A percentile compares a stretch with the other conserved stretches of the same genome.
These are phyloP conservation scores for Ceuthmochares aereus DNA, from an alignment of 2,113 vertebrate species.

Conservation along the genomic window DNA sequence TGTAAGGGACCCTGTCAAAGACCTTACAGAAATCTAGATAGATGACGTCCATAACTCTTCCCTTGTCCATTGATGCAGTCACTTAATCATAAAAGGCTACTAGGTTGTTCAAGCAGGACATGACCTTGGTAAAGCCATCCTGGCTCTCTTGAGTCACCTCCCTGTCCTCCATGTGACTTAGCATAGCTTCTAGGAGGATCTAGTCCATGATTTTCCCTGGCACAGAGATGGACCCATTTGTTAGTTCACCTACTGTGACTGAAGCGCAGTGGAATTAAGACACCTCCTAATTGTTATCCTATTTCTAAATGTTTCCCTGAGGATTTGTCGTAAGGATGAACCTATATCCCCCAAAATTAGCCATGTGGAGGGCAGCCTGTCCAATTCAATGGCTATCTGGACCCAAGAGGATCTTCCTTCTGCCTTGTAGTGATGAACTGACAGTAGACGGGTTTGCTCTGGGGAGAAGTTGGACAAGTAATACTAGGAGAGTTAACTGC, in stretches of 20 bases:
- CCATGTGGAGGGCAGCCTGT: neutral
- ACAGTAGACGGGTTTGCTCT: accelerated
- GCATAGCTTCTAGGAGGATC: no score
- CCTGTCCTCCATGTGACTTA: no score
- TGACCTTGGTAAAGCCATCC: no score
- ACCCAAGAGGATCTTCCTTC: neutral
- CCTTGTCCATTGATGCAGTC: no score
- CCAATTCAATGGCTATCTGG: neutral
- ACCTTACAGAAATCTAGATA: no score
- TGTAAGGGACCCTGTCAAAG: no score
- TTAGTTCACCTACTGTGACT: neutral
- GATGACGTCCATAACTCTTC: no score
- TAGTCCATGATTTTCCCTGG: no score
- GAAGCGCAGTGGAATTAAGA: neutral
- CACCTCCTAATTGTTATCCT: neutral
- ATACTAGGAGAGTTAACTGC: neutral
- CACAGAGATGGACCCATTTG: neutral
- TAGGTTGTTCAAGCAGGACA: no score
- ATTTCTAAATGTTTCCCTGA: neutral
- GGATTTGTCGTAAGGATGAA: neutral
- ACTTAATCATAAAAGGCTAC: no score
- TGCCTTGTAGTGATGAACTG: accelerated
- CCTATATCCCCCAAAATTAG: neutral
- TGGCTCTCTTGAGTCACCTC: no score
- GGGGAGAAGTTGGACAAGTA: neutral